Evolutionary conservation across 2,888 invertebrate genomes (phyloP).

Genomic region (Watsonalla cultraria): DNA sequence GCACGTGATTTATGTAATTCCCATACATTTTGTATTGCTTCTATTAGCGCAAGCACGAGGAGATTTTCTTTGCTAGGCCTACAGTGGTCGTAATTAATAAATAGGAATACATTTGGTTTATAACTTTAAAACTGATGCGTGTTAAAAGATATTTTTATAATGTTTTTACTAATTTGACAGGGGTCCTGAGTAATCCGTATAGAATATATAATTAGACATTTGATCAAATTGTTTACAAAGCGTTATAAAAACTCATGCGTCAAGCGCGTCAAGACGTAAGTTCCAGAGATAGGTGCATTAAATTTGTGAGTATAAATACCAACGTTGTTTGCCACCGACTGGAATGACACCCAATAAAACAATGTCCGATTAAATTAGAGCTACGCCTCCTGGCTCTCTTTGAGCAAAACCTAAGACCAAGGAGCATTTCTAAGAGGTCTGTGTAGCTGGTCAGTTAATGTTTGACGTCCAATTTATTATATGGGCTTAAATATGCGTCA

Average conservation of each 20-base stretch:
- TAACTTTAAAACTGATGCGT: too few relatives aligned
- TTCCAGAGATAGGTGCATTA: slow-evolving; percentile 5
- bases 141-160: too few relatives aligned
- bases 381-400: slow-evolving; percentile 2
- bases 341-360: slow-evolving; percentile 18
- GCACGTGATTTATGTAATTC: too few relatives aligned
- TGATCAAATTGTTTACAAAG: neutral
- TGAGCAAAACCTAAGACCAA: slow-evolving; percentile 1
- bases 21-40: too few relatives aligned
- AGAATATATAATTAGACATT: too few relatives aligned
- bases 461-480: slow-evolving; percentile 10
- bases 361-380: slow-evolving; percentile 15
- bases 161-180: too few relatives aligned
- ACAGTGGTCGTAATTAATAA: too few relatives aligned
- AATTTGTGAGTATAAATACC: slow-evolving; percentile 19
- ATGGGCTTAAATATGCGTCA: slow-evolving; percentile 10
- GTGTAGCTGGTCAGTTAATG: neutral
- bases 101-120: too few relatives aligned
- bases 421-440: neutral
- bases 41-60: too few relatives aligned
- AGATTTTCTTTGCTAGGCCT: too few relatives aligned
- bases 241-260: neutral
- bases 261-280: neutral
- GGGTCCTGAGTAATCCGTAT: too few relatives aligned
- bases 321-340: slow-evolving; percentile 16